Evolutionary conservation across 2,888 invertebrate genomes (phyloP).

Genomic region (Erebia aethiops): DNA sequence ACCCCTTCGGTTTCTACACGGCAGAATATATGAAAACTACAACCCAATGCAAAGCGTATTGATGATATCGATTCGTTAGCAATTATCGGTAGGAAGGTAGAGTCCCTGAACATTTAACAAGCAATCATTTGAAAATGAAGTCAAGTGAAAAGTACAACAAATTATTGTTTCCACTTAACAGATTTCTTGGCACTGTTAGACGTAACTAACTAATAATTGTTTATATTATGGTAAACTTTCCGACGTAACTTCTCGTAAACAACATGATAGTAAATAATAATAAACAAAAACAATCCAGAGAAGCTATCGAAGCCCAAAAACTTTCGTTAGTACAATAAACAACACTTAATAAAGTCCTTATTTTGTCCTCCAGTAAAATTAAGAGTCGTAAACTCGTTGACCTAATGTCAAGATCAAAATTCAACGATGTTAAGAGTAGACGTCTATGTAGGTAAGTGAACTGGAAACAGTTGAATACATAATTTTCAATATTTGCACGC

Average conservation of each 20-base stretch:
- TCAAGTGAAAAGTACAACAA: not conserved
- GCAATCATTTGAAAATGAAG: not conserved
- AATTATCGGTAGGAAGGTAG: not conserved
- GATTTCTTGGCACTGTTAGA: not conserved
- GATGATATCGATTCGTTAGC: not conserved
- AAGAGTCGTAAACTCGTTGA: too few species aligned
- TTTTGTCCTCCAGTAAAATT: not conserved
- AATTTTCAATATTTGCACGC: too few species aligned
- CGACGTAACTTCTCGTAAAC: constrained; percentile 3
- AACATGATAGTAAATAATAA: not conserved
- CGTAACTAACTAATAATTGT: not conserved
- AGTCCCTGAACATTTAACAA: not conserved
- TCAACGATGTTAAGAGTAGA: too few species aligned
- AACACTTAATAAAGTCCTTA: not conserved
- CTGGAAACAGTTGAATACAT: too few species aligned
- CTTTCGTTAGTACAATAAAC: not conserved
- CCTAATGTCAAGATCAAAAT: too few species aligned
- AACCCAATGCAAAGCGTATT: not conserved
- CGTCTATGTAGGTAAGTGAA: too few species aligned
- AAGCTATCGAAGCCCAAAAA: not conserved
- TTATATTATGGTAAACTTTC: constrained; percentile 1
- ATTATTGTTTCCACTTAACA: not conserved
- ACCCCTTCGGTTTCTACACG: too few species aligned
- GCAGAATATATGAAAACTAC: too few species aligned
- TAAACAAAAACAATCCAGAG: not conserved